Conservation (phyloP, 2,797 vertebrate species). For the Thalassophryne amazonica region DNA sequence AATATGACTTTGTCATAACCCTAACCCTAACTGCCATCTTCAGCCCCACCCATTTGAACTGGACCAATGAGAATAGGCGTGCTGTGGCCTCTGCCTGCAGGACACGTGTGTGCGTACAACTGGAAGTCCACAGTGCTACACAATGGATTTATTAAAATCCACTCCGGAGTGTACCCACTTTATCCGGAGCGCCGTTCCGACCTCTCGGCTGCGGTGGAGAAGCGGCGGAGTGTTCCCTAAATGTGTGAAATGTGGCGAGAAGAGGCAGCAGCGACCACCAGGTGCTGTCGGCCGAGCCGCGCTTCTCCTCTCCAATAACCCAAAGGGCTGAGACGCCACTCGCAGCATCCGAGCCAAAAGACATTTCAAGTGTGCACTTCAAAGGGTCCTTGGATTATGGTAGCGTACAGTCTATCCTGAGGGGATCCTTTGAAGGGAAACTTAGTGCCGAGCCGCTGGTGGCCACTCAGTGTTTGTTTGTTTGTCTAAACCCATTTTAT, state of each 20-base stretch:
- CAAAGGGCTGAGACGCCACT: constrained; percentile 69
- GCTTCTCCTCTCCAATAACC: constrained; percentile 72
- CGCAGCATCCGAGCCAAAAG: constrained; percentile 73
- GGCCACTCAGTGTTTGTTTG: constrained; percentile 68
- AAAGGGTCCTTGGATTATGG: constrained; percentile 80
- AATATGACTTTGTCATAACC: too few species aligned
- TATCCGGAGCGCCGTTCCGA: constrained; percentile 48
- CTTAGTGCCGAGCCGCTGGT: constrained; percentile 72
- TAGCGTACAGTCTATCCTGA: constrained; percentile 72
- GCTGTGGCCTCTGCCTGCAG: constrained; percentile 36
- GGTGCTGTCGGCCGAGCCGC: constrained; percentile 65
- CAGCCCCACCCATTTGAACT: constrained; percentile 23
- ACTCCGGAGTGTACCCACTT: constrained; percentile 50
- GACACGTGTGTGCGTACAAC: constrained; percentile 48
- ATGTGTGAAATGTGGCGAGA: constrained; percentile 62
- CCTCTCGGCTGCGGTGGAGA: constrained; percentile 49
- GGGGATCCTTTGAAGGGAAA: constrained; percentile 81
- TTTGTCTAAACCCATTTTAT: constrained; percentile 79
- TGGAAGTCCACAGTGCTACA: constrained; percentile 43
- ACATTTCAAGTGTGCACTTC: constrained; percentile 80
- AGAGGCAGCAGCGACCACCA: constrained; percentile 63
- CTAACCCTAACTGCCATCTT: too few species aligned
- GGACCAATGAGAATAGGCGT: constrained; percentile 31
- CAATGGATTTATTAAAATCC: constrained; percentile 66
- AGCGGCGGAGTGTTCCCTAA: constrained; percentile 50